Base-by-base conservation (phyloP, 2,797 vertebrate genomes). In the Hozukius guyotensis region DNA sequence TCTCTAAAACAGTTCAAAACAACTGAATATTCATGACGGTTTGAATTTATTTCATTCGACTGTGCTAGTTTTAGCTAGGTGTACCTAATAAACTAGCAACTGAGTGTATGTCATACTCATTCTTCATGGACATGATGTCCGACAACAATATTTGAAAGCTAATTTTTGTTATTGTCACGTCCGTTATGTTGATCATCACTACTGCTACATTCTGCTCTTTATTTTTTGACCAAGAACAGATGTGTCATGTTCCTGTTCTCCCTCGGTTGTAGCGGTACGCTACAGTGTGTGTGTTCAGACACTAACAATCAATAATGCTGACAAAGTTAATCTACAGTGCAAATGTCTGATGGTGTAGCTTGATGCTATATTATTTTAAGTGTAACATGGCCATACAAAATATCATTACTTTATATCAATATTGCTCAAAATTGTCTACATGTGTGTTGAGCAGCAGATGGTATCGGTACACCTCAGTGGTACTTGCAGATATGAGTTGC, bases 231-330 rank as follows among this genome's bases (percentile, higher is more conserved):
- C 71, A 53, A 75, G 42, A 63, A 55, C 71, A 3, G 14, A 32
- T 46, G 42, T n/a, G n/a, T 31, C 57, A 12, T 29, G 14, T 76
- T 80, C 32, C 70, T 60, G 7, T 36, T 8, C 3, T 38, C 10
- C 14, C 14, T 38, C 16, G 36, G 49, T 14, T 6, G 55, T 57
- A 25, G 34, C 10, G 55, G 31, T 66, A 52, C 66, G 27, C 29
- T 63, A 27, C 63, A 4, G 49, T 68, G 55, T 36, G 55, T 36
- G 38, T 68, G 55, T 36, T 61, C 59, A 82, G 5, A 67, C 36
- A 27, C 74, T 20, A 75, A 53, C 27, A 60, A 34, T 77, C 75
- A 59, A 14, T 42, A 12, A 70, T 70, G 74, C 80, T 88, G 38
- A 82, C 63, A 72, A 32, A 18, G 1, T 59, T 73, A 3, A 55